Evolutionary conservation across 2,797 vertebrate species (phyloP).

Genomic region (Channallabes apus): DNA sequence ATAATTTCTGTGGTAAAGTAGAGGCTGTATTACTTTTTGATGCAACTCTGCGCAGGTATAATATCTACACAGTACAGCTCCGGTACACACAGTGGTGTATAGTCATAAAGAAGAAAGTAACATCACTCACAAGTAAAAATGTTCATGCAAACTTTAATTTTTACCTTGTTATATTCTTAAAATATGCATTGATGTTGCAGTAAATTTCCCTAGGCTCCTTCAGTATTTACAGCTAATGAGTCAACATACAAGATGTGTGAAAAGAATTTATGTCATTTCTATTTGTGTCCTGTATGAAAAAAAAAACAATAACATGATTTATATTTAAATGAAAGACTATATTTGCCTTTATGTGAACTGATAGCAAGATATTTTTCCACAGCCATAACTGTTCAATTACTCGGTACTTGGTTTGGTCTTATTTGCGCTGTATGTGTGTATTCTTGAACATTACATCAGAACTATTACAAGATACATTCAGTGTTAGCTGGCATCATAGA

Average conservation of each 20-base stretch:
- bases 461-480: background rate
- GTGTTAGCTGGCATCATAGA: background rate
- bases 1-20: background rate
- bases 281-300: background rate
- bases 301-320: background rate
- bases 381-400: background rate
- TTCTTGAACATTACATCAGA: constrained; percentile 1
- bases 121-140: background rate
- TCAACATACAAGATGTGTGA: background rate
- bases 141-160: background rate
- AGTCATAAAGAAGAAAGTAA: background rate
- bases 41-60: constrained; percentile 5
- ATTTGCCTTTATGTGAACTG: background rate
- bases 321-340: background rate
- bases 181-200: background rate
- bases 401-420: background rate
- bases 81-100: background rate
- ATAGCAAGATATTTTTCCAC: background rate
- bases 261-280: background rate
- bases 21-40: background rate
- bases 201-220: background rate
- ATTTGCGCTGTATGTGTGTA: background rate
- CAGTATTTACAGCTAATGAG: background rate
- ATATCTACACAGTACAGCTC: background rate
- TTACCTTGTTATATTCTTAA: background rate